Percentiles rank a stretch among this genome's conserved stretches.
Evolutionary conservation across 2,113 vertebrate species (phyloP).

Genomic region (Leptocoma aspasia): DNA sequence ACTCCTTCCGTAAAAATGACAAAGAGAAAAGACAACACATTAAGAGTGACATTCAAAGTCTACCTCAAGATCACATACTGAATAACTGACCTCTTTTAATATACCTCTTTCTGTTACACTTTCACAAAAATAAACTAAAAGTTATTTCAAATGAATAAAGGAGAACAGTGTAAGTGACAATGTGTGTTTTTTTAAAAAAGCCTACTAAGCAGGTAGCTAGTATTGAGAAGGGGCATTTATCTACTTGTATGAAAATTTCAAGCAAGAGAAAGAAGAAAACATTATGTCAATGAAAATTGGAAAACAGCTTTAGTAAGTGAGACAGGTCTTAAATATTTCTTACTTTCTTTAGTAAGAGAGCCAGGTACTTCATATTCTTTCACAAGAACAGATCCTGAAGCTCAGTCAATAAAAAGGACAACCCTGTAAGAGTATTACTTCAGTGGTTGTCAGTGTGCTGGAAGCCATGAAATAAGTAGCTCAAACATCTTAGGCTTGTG

Average conservation of each 20-base stretch:
- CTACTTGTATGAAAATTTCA: not conserved
- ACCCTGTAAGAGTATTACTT: not conserved
- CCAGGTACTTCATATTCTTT: not conserved
- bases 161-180: not conserved
- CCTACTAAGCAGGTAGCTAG: not conserved
- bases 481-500: not conserved
- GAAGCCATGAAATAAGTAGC: not conserved
- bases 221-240: not conserved
- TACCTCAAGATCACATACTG: not conserved
- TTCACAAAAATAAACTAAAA: not conserved
- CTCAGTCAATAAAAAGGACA: not conserved
- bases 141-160: not conserved
- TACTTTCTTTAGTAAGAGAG: not conserved
- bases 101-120: not conserved
- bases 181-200: not conserved
- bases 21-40: not conserved
- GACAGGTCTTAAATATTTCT: not conserved
- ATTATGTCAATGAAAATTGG: not conserved
- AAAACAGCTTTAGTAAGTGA: not conserved
- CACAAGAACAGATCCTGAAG: not conserved
- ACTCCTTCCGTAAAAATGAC: slow-evolving; percentile 64
- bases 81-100: not conserved
- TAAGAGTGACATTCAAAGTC: not conserved
- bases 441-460: not conserved
- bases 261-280: not conserved